Percentiles rank a stretch among this genome's conserved stretches.
Conservation (phyloP, 2,888 invertebrate species). For the Lasioglossum calceatum region DNA sequence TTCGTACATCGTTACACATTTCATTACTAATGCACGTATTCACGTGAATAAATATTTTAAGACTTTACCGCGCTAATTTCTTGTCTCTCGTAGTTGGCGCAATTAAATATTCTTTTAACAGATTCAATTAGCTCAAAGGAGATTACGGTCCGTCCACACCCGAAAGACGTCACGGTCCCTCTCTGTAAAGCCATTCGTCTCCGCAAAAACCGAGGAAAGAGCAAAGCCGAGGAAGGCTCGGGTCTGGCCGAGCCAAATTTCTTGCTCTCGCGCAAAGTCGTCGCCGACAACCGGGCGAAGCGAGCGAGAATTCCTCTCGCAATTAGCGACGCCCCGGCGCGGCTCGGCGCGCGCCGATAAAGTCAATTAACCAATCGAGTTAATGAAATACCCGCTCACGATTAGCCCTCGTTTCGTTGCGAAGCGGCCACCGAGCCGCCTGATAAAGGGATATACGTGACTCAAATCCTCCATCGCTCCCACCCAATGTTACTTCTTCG, state of each 20-base stretch:
- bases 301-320: conserved; percentile 63
- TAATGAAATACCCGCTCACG: conserved; percentile 77
- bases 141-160: not conserved
- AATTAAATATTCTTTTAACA: not conserved
- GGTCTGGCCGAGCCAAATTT: conserved; percentile 59
- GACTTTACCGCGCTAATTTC: too few species aligned
- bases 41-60: not conserved
- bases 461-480: conserved; percentile 47
- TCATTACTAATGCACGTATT: not conserved
- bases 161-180: not conserved
- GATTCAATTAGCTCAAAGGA: not conserved
- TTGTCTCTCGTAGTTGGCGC: not conserved
- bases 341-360: conserved; percentile 72
- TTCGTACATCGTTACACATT: not conserved
- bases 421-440: not conserved
- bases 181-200: not conserved
- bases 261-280: conserved; percentile 53
- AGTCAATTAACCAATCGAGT: conserved; percentile 81
- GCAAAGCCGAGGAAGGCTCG: conserved; percentile 5
- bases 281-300: conserved; percentile 52
- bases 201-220: conserved; percentile 37
- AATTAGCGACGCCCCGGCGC: conserved; percentile 62
- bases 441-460: conserved; percentile 52
- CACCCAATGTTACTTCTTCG: conserved; percentile 29
- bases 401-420: conserved; percentile 58